These are phyloP conservation scores for Chionomys nivalis DNA, from an alignment of 2,113 vertebrate species.

Conservation along the genomic window DNA sequence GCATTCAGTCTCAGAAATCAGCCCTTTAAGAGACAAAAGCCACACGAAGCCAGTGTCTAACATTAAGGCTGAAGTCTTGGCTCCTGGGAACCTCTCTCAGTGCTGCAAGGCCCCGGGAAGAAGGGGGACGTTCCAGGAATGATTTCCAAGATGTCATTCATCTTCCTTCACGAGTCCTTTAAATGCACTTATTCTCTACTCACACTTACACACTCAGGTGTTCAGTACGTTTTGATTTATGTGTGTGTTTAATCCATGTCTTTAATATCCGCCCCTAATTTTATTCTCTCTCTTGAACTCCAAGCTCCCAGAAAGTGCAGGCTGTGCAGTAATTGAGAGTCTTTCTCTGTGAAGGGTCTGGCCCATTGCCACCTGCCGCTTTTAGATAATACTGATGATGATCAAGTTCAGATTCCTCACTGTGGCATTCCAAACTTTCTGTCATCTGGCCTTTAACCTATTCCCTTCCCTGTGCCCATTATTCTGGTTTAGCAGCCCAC, in stretches of 20 bases:
- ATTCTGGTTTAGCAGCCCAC: background rate
- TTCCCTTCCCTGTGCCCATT: background rate
- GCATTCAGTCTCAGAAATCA: background rate
- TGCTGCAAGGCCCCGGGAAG: background rate
- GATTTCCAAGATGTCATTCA: background rate
- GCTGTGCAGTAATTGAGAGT: constrained; percentile 6
- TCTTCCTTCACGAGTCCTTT: constrained; percentile 41
- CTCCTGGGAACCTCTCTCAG: background rate
- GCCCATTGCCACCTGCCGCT: constrained; percentile 40
- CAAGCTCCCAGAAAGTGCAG: constrained; percentile 39
- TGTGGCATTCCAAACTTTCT: background rate
- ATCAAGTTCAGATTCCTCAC: constrained; percentile 33
- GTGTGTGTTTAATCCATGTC: constrained; percentile 41
- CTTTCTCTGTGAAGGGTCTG: constrained; percentile 37
- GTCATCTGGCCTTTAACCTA: background rate
- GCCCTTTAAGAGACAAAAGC: constrained; percentile 14
- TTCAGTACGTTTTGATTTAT: constrained; percentile 71
- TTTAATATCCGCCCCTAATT: constrained; percentile 43
- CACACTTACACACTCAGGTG: constrained; percentile 32
- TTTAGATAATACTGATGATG: constrained; percentile 22
- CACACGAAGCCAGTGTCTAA: background rate
- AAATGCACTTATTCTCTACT: constrained; percentile 54
- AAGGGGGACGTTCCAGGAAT: constrained; percentile 17
- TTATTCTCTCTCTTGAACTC: constrained; percentile 53
- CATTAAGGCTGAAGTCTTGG: background rate